These are phyloP conservation scores for Micromussa lordhowensis DNA, from an alignment of 92 coral and sea anemone species.

Conservation along the genomic window DNA sequence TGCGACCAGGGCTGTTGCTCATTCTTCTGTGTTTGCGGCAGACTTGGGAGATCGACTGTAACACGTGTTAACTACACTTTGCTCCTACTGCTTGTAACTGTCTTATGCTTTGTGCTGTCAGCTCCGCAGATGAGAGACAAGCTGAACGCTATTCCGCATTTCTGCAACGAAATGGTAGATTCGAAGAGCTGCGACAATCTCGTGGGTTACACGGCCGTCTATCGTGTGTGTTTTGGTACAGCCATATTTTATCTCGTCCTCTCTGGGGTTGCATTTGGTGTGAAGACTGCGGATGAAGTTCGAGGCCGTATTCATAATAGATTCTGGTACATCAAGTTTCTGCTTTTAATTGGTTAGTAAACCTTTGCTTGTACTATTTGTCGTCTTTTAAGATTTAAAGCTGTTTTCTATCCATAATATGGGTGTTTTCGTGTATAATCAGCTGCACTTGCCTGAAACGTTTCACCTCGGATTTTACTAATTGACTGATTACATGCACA, in stretches of 20 bases:
- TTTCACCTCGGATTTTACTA: no score
- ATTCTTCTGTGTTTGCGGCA: constrained; percentile 23
- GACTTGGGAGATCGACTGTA: constrained; percentile 23
- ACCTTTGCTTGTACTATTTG: background rate
- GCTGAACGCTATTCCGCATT: constrained; percentile 48
- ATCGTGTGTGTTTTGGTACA: constrained; percentile 75
- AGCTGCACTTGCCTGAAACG: no score
- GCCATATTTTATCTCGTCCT: constrained; percentile 68
- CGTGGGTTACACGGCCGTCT: constrained; percentile 82
- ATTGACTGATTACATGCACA: no score
- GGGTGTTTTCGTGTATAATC: background rate
- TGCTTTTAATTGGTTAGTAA: constrained; percentile 69
- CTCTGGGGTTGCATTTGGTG: constrained; percentile 68
- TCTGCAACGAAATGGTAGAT: constrained; percentile 64
- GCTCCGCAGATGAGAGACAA: constrained; percentile 53
- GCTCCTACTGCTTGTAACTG: constrained; percentile 50
- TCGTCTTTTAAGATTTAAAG: background rate
- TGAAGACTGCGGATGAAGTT: constrained; percentile 43
- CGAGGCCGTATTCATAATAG: constrained; percentile 75
- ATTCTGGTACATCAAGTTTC: constrained; percentile 71
- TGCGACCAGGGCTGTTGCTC: background rate
- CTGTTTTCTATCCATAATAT: background rate
- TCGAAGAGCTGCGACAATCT: constrained; percentile 63
- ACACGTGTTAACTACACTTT: constrained; percentile 62
- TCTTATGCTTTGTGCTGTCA: constrained; percentile 60